phyloP scores from a whole-genome alignment of 2,888 invertebrate genomes.

The Melieria omissa region DNA sequence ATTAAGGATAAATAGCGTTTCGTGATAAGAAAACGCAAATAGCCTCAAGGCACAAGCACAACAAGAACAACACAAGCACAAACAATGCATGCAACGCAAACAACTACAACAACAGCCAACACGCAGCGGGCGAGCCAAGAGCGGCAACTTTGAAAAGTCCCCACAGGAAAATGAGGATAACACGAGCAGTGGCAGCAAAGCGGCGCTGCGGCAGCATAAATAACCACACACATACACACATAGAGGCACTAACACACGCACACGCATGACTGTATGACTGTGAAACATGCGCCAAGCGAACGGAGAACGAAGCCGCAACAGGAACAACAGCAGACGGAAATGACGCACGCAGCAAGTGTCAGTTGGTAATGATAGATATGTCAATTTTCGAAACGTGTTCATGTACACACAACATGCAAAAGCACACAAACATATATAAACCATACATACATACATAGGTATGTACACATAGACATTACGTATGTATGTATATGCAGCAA shows the following conservation, averaged over 20 bases:
- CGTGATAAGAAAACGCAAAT: constrained; percentile 60
- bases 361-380: constrained; percentile 15
- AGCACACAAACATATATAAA: too few relatives aligned
- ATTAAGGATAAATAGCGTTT: constrained; percentile 58
- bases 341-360: constrained; percentile 3
- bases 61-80: constrained; percentile 1
- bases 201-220: background rate
- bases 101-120: too few relatives aligned
- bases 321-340: background rate
- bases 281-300: background rate
- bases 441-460: too few relatives aligned
- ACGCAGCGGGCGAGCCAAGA: too few relatives aligned
- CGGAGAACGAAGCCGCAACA: background rate
- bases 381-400: background rate
- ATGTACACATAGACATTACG: too few relatives aligned
- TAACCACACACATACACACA: background rate
- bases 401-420: background rate
- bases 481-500: background rate
- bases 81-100: background rate
- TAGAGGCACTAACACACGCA: background rate
- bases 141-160: too few relatives aligned
- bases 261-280: background rate
- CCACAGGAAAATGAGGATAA: background rate
- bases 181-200: background rate
- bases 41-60: constrained; percentile 31